Percentiles rank a stretch among this genome's conserved stretches.
Evolutionary conservation across 2,113 vertebrate species (phyloP).

Genomic region (Myrmophylax atrothorax): DNA sequence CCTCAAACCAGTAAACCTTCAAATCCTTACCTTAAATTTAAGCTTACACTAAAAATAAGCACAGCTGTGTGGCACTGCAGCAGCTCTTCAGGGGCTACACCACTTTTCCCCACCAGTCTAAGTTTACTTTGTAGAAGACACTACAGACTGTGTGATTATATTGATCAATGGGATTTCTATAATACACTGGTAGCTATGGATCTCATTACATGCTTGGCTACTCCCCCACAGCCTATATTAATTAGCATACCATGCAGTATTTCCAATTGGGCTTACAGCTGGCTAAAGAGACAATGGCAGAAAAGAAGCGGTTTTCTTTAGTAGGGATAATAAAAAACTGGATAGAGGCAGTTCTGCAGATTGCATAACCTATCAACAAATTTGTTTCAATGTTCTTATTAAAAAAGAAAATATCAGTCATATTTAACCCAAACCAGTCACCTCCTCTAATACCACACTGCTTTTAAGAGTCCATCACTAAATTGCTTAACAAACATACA

Average conservation of each 20-base stretch:
- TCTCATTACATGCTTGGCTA: neutral
- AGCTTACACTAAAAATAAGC: neutral
- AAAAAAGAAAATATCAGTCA: neutral
- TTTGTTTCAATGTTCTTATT: neutral
- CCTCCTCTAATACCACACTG: neutral
- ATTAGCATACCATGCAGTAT: neutral
- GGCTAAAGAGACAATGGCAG: neutral
- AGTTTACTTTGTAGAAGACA: neutral
- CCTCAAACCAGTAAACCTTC: neutral
- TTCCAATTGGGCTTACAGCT: neutral
- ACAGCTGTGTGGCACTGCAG: neutral
- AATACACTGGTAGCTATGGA: neutral
- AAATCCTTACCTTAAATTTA: neutral
- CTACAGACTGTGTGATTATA: neutral
- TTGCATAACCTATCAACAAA: neutral
- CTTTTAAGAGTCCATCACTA: neutral
- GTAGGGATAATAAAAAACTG: neutral
- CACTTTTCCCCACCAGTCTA: neutral
- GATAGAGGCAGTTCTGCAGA: neutral
- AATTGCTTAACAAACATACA: neutral
- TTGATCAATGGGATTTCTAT: neutral
- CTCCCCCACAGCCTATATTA: fast-evolving
- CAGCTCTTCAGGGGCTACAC: neutral
- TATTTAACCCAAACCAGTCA: neutral
- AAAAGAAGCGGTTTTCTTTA: neutral